A percentile compares a stretch with the other conserved stretches of the same genome.
These are phyloP conservation scores for Bombus pyrosoma DNA, from an alignment of 1,140 invertebrate genomes.

Conservation along the genomic window DNA sequence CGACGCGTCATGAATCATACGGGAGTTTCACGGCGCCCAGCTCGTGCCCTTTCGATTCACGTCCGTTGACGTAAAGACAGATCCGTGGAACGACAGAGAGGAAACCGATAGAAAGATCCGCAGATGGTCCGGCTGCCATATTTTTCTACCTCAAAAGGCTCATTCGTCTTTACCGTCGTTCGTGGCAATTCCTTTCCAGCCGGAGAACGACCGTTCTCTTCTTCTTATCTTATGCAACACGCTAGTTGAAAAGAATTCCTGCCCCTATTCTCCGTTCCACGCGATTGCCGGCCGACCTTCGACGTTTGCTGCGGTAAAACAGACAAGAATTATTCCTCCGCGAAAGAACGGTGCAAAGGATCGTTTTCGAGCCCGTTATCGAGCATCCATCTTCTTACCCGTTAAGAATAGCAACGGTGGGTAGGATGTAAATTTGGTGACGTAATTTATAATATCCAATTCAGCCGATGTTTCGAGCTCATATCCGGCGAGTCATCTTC, in stretches of 20 bases:
- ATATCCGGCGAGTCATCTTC: not conserved
- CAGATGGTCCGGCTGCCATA: slow-evolving; percentile 54
- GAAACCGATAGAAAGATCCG: slow-evolving; percentile 51
- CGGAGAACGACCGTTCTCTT: not conserved
- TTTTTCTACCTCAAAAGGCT: slow-evolving; percentile 55
- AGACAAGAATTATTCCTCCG: not conserved
- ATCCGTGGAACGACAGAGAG: not conserved
- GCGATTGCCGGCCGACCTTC: not conserved
- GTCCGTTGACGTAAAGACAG: not conserved
- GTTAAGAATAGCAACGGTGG: not conserved
- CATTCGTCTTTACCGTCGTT: slow-evolving; percentile 50
- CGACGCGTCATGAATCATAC: slow-evolving; percentile 51
- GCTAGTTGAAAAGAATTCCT: not conserved
- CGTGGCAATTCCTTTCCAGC: slow-evolving; percentile 6
- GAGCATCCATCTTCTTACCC: not conserved
- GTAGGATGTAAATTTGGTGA: not conserved
- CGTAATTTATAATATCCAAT: slow-evolving; percentile 34
- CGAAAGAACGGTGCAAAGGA: not conserved
- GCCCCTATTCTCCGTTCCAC: not conserved
- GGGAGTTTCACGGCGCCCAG: not conserved
- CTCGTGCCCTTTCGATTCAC: not conserved
- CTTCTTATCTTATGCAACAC: slow-evolving; percentile 8
- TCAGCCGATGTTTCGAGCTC: not conserved
- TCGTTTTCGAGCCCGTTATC: not conserved
- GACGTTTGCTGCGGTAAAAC: not conserved